phyloP scores from a whole-genome alignment of 2,113 vertebrate species.

The Pelecanus crispus region DNA sequence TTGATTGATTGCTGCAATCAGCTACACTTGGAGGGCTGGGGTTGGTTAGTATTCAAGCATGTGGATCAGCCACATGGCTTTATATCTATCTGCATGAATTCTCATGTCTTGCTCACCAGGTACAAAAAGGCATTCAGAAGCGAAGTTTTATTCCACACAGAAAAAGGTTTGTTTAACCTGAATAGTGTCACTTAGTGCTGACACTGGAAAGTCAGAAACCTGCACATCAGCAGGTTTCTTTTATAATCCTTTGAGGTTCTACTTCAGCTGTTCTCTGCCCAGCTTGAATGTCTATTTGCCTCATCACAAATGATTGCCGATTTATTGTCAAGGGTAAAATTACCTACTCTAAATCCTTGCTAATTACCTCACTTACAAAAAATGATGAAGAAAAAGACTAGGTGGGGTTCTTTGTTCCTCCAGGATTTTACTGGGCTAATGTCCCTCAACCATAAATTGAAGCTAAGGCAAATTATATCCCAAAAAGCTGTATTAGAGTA shows the following conservation, averaged over 20 bases:
- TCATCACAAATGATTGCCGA: slow-evolving; percentile 44
- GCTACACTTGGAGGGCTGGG: background rate
- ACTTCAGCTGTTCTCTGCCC: slow-evolving; percentile 44
- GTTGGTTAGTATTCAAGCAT: background rate
- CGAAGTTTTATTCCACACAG: slow-evolving; percentile 2
- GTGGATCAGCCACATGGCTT: background rate
- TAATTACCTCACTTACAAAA: slow-evolving; percentile 59
- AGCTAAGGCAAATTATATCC: background rate
- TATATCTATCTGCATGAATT: background rate
- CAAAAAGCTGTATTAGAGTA: background rate
- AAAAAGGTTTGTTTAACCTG: slow-evolving; percentile 55
- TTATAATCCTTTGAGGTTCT: slow-evolving; percentile 62
- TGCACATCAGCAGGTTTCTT: slow-evolving; percentile 65
- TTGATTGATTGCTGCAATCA: background rate
- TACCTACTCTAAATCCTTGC: slow-evolving; percentile 36
- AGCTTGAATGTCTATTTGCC: slow-evolving; percentile 54
- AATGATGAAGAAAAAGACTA: background rate
- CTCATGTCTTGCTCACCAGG: slow-evolving; percentile 1
- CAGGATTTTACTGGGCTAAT: background rate
- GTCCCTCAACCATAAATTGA: slow-evolving; percentile 4
- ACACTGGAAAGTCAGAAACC: slow-evolving; percentile 55
- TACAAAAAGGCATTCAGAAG: background rate
- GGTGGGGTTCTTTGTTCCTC: background rate
- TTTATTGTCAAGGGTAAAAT: slow-evolving; percentile 64
- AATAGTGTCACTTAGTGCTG: slow-evolving; percentile 56